phyloP scores from a whole-genome alignment of 2,888 invertebrate genomes.

The Osedax fenrisi region DNA sequence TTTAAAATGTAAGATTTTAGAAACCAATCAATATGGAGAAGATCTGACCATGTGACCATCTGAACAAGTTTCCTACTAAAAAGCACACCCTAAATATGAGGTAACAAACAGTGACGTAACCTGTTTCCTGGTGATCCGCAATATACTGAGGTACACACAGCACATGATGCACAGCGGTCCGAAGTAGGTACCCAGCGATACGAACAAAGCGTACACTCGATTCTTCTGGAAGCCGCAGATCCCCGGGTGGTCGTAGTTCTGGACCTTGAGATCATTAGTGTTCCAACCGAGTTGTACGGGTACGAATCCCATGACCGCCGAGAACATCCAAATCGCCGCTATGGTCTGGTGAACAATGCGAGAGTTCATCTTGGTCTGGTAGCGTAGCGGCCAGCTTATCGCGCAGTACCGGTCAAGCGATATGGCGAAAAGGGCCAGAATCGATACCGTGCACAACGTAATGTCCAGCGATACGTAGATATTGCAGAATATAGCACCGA shows the following conservation, averaged over 20 bases:
- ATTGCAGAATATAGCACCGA: slow-evolving; percentile 36
- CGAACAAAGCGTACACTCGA: slow-evolving; percentile 34
- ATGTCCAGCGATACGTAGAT: slow-evolving; percentile 35
- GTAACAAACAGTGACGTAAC: too few species aligned
- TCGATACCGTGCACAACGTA: slow-evolving; percentile 37
- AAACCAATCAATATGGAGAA: too few species aligned
- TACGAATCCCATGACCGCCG: slow-evolving; percentile 35
- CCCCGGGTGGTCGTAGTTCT: slow-evolving; percentile 30
- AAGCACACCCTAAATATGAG: too few species aligned
- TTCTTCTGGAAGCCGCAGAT: slow-evolving; percentile 34
- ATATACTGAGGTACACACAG: slow-evolving; percentile 33
- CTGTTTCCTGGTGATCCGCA: slow-evolving; percentile 33
- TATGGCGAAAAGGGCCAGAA: slow-evolving; percentile 36
- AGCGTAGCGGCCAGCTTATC: slow-evolving; percentile 33
- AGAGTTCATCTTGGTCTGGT: slow-evolving; percentile 30
- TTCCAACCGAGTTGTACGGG: slow-evolving; percentile 37
- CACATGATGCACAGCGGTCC: slow-evolving; percentile 36
- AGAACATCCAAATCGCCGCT: slow-evolving; percentile 35
- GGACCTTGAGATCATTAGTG: slow-evolving; percentile 29
- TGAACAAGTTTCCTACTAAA: too few species aligned
- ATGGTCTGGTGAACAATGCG: slow-evolving; percentile 12
- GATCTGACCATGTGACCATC: too few species aligned
- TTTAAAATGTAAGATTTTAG: too few species aligned
- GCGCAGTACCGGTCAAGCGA: slow-evolving; percentile 36
- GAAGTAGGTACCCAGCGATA: slow-evolving; percentile 36